These are phyloP conservation scores for human DNA, from an alignment of 2,113 vertebrate genomes.

Conservation along the genomic window GRCh38 chr14:99441501-99442000, in stretches of 20 bases:
- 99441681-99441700: rapidly evolving
- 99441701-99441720: neutral
- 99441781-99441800: no score
- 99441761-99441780: neutral
- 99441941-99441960: neutral
- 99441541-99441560: neutral
- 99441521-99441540: neutral
- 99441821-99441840: neutral
- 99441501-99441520: neutral
- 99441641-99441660: neutral
- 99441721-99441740: no score
- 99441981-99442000: neutral
- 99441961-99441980: neutral
- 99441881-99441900: neutral
- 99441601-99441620: neutral
- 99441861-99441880: neutral
- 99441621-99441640: neutral
- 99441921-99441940: neutral
- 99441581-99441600: neutral
- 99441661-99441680: neutral
- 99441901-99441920: neutral
- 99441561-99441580: neutral
- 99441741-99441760: no score
- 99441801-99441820: rapidly evolving
- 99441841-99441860: neutral